These are phyloP conservation scores for Eupithecia vulgata DNA, from an alignment of 2,888 invertebrate genomes.

Conservation along the genomic window DNA sequence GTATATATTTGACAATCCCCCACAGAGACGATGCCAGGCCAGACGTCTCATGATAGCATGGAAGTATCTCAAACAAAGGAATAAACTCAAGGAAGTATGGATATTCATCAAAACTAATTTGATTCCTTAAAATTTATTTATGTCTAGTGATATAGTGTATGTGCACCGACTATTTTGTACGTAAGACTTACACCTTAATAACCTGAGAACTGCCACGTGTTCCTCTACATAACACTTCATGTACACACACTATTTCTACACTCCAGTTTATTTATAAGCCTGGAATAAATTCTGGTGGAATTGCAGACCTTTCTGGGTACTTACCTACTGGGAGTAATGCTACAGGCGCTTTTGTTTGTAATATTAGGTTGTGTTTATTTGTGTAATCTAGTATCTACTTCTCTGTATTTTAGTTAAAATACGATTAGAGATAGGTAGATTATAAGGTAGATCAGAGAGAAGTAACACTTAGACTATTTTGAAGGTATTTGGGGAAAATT, in stretches of 20 bases:
- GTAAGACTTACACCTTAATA: slow-evolving; percentile 19
- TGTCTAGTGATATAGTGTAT: neutral
- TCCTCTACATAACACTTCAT: neutral
- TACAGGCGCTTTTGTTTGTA: neutral
- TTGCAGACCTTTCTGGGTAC: neutral
- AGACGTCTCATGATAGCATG: no score
- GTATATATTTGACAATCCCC: no score
- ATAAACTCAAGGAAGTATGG: no score
- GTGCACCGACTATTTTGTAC: neutral
- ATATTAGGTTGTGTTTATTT: neutral
- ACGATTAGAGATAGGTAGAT: no score
- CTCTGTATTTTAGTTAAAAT: no score
- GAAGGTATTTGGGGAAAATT: no score
- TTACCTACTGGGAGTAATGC: neutral
- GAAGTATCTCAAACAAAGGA: no score
- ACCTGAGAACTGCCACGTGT: slow-evolving; percentile 30
- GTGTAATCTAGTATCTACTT: no score
- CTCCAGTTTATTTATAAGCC: slow-evolving; percentile 9
- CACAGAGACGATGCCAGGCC: no score
- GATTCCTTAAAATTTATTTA: no score
- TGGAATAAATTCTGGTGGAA: slow-evolving; percentile 25
- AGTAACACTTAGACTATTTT: neutral
- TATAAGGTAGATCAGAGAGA: no score
- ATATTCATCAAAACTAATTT: no score
- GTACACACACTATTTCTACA: slow-evolving; percentile 3